Evolutionary conservation across 2,113 vertebrate genomes (phyloP), one percentile per base, ranked within the genome.

Genomic region (Tursiops truncatus): DNA sequence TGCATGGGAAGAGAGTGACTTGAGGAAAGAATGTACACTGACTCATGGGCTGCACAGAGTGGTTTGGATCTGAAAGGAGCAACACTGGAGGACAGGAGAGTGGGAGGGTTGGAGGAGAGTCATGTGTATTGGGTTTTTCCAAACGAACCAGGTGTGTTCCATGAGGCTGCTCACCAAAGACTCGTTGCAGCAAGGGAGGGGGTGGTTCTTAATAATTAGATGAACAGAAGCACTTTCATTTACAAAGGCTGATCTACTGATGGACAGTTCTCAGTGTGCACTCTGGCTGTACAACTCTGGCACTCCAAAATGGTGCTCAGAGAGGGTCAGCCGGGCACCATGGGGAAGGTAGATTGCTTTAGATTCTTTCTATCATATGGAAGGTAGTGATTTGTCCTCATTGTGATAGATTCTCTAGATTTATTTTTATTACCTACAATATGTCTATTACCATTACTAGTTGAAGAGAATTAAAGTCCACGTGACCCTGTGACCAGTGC

Each of bases 381-480:
- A 81, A 31, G 41, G 53, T 9, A 76, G 36, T 96, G 60, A 70
- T 88, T 90, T 89, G 8, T 81, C 70, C 44, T 96, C 62, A n/a
- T 0, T 86, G 47, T 62, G 67, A 71, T 53, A 62, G 63, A 90
- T 28, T 62, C 76, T 79, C 68, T 84, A 84, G 41, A 56, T 63
- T 56, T 93, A 44, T 80, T 91, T 95, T 89, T 93, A 7, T 31
- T 89, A 15, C 20, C 0, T 91, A n/a, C 14, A 9, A 7, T 91
- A 60, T 70, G n/a, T 28, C 31, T 90, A 36, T 15, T 84, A 53
- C n/a, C 26, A 81, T 91, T 68, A 44, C 5, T n/a, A 76, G 41
- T 53, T 18, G 60, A 76, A 65, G 13, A 85, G 26, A n/a, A 81
- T 26, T 83, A 25, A 94, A n/a, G 28, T 44, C 81, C 79, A 76